Base-by-base conservation (phyloP, 2,113 vertebrate species). In the Dendrocopos noguchii region DNA sequence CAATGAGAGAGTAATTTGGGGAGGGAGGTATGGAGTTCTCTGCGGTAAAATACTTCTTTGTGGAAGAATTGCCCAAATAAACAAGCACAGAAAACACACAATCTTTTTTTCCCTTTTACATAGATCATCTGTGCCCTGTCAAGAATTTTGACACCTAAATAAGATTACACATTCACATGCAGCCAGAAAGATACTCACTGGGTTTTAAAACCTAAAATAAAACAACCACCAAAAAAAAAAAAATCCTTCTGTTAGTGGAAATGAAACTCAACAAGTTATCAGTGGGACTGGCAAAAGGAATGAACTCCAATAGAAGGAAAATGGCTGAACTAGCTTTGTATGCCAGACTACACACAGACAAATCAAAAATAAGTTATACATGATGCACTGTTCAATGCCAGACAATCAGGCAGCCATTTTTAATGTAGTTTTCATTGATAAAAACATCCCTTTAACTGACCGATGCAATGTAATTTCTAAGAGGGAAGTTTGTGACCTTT, bases 371-470 rank as follows among this genome's bases (percentile, higher is more conserved):
- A 94, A 86, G 65, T 31, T 59, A 19, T 36, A 79, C 33, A 79
- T 61, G 86, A 80, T 36, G 10, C 77, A 72, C 2, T 33, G 36
- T 61, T 71, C n/a, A 79, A 15, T 71, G 47, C 15, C 60, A 93
- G 31, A 36, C 74, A 87, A 80, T 50, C 44, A 82, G 10, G 14
- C 15, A 76, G 86, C 7, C 12, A 44, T 77, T 87, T 53, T 39
- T 20, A 67, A 77, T 12, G 18, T 11, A 15, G 80, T 46, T 84
- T 84, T 70, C 10, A 42, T 81, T 60, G 60, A 84, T 24, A 84
- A 82, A 79, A 44, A 5, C 55, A 47, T 84, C 87, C 90, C 87
- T 96, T 95, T 95, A 72, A 94, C 91, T 95, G 94, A 92, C 88
- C 95, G 94, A 64, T 4, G 68, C 74, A 84, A 72, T 5, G 11